These are phyloP conservation scores for Oxyscelio sp. DNA, from an alignment of 2,888 invertebrate species.

Conservation along the genomic window DNA sequence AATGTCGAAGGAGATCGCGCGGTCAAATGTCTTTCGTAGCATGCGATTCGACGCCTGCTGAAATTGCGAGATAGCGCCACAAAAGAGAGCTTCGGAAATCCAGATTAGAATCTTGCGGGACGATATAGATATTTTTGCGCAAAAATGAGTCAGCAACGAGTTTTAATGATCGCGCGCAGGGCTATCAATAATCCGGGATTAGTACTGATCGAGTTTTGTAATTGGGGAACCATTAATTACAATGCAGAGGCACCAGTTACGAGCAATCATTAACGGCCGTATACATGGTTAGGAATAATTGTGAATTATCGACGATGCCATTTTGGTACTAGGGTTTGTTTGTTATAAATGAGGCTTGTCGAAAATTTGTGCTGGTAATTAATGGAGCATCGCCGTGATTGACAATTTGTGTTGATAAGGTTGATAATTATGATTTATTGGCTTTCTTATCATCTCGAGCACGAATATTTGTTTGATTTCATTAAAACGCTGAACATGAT, in stretches of 20 bases:
- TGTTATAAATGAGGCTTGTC: neutral
- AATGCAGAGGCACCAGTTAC: slow-evolving; percentile 2
- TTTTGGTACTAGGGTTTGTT: neutral
- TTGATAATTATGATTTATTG: neutral
- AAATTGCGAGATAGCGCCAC: slow-evolving; percentile 64
- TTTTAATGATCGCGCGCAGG: slow-evolving; percentile 43
- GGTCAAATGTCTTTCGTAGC: slow-evolving; percentile 66
- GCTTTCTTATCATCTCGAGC: no score
- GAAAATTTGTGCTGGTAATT: neutral
- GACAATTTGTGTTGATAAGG: neutral
- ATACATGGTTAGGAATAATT: slow-evolving; percentile 21
- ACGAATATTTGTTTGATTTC: no score
- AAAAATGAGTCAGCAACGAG: slow-evolving; percentile 40
- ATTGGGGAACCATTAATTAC: slow-evolving; percentile 50
- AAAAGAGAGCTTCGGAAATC: slow-evolving; percentile 33
- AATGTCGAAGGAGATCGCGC: slow-evolving; percentile 61
- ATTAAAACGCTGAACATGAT: no score
- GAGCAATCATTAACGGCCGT: slow-evolving; percentile 25
- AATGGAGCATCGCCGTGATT: neutral
- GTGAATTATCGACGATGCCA: slow-evolving; percentile 8
- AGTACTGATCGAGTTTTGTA: slow-evolving; percentile 52
- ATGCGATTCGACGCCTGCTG: slow-evolving; percentile 66
- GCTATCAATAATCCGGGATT: slow-evolving; percentile 47
- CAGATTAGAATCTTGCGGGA: slow-evolving; percentile 48
- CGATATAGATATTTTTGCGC: slow-evolving; percentile 18